Base-by-base conservation (phyloP, 2,888 invertebrate species). In the Drosophila imparisetae region DNA sequence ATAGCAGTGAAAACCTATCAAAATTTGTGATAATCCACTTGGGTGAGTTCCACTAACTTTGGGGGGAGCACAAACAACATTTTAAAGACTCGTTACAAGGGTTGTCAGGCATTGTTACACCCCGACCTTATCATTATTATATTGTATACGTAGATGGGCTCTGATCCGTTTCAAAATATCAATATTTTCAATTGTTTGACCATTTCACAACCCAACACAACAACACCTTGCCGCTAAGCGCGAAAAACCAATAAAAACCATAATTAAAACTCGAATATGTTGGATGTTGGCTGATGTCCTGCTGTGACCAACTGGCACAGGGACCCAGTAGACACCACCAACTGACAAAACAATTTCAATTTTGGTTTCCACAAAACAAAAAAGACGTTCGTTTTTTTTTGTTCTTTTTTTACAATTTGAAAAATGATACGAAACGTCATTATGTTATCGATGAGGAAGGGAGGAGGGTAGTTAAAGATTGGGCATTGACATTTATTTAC, bases 341-440 rank as follows among this genome's bases (percentile, higher is more conserved):
- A 89, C 90, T 91, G 89, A 90, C 90, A 91, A 82, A 90, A 90
- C 90, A 89, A 81, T 89, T 91, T 87, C 83, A 82, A 83, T 89
- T 86, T 90, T 75, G 81, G 86, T 81, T 86, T 63, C 52, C 57
- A 40, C 65, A 64, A 62, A 65, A 50, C 52, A 52, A 72, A 63
- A 74, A 61, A 57, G 54, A 64, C 66, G 54, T 63, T 61, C 64
- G 60, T 67, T 86, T 78, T 76, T 4, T 49, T 63, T 40, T 52
- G 52, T 53, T 8, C 32, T 45, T 58, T 75, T 80, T 76, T 62
- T 72, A 74, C 75, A 83, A 74, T 86, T 89, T 91, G 91, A 89
- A 90, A 90, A 91, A 91, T 90, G 90, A 91, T 91, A 90, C 90
- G 86, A 89, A 91, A 90, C 86, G 91, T 90, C 89, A 91, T 90